Evolutionary conservation across 2,888 invertebrate genomes (phyloP).

Genomic region (Plebejus anna): DNA sequence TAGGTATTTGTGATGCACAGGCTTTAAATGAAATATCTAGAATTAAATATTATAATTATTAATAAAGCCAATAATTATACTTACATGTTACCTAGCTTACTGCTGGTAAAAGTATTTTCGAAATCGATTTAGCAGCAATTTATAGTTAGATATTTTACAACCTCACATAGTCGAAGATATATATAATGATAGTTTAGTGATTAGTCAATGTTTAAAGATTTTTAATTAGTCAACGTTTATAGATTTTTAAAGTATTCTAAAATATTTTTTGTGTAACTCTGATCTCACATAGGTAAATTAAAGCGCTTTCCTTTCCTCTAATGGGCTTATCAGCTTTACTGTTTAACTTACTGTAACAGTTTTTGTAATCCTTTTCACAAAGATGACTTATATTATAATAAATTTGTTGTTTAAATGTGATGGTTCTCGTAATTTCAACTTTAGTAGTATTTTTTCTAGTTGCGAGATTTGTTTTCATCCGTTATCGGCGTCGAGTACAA

Average conservation of each 20-base stretch:
- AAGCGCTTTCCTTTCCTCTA: not conserved
- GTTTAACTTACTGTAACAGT: not conserved
- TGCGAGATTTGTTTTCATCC: conserved; percentile 6
- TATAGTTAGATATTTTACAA: not conserved
- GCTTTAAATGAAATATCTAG: not conserved
- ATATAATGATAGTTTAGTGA: too few species aligned
- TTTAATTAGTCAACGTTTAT: not conserved
- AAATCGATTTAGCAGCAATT: not conserved
- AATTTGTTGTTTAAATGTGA: not conserved
- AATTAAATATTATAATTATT: not conserved
- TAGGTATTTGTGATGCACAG: not conserved
- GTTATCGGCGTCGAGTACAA: conserved; percentile 24
- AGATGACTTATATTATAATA: not conserved
- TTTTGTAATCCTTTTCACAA: not conserved
- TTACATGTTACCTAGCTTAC: not conserved
- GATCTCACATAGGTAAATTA: not conserved
- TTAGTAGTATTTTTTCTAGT: not conserved
- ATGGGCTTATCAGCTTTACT: not conserved
- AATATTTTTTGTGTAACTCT: too few species aligned
- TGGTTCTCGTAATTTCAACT: not conserved
- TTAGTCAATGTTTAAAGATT: too few species aligned
- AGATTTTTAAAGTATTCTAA: too few species aligned
- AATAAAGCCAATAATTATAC: not conserved
- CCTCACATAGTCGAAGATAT: not conserved
- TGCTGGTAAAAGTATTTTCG: not conserved